phyloP scores from a whole-genome alignment of 2,113 vertebrate genomes.

The Hippocampus guttulatus region DNA sequence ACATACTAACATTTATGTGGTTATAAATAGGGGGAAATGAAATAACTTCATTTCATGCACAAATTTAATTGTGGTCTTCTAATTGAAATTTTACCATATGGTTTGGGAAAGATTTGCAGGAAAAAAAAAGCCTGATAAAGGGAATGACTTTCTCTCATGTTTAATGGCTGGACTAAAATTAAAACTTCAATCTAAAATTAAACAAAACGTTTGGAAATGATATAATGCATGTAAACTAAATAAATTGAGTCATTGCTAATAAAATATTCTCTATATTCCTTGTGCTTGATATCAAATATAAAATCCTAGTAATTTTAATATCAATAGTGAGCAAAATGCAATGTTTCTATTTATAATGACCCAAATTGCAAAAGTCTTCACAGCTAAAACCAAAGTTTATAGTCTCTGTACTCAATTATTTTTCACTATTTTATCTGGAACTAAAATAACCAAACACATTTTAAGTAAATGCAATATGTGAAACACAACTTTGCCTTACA shows the following conservation, averaged over 20 bases:
- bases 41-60: not conserved
- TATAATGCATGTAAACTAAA: not conserved
- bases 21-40: not conserved
- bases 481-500: not conserved
- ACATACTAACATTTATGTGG: not conserved
- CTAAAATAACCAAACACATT: not conserved
- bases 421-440: not conserved
- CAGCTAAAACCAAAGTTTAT: too few species aligned
- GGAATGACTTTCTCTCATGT: slow-evolving; percentile 2
- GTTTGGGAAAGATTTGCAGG: not conserved
- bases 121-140: not conserved
- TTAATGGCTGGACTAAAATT: not conserved
- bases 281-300: not conserved
- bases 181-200: slow-evolving; percentile 10
- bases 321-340: not conserved
- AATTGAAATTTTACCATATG: slow-evolving; percentile 4
- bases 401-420: not conserved
- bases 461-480: not conserved
- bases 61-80: not conserved
- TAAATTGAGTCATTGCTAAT: not conserved
- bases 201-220: not conserved
- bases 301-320: not conserved
- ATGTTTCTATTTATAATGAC: not conserved
- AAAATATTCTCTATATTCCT: not conserved
- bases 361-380: not conserved